Evolutionary conservation across 2,113 vertebrate species (phyloP).

Genomic region (Aythya baeri): DNA sequence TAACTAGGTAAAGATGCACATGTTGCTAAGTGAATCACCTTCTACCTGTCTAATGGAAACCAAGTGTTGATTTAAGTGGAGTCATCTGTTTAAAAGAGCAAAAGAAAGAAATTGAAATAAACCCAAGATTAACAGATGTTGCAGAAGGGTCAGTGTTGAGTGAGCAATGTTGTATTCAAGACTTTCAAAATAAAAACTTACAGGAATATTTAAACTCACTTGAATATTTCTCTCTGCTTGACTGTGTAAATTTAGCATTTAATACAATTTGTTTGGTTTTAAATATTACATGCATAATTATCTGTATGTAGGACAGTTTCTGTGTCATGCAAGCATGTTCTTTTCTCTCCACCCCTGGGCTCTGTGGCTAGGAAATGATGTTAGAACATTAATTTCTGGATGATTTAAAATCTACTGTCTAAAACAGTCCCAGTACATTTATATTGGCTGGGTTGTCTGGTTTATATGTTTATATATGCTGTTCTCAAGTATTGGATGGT

Average conservation of each 20-base stretch:
- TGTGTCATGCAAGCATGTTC: not conserved
- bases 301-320: not conserved
- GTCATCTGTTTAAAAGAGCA: slow-evolving; percentile 48
- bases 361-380: not conserved
- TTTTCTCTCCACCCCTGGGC: not conserved
- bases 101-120: slow-evolving; percentile 45
- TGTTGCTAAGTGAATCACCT: slow-evolving; percentile 51
- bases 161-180: not conserved
- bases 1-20: slow-evolving; percentile 61
- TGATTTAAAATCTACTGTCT: slow-evolving; percentile 26
- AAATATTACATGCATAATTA: not conserved
- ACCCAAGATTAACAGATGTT: slow-evolving; percentile 60
- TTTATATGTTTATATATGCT: slow-evolving; percentile 49
- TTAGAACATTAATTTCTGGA: slow-evolving; percentile 13
- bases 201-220: not conserved
- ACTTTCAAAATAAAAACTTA: slow-evolving; percentile 32
- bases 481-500: slow-evolving; percentile 38
- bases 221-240: not conserved
- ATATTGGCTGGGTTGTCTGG: slow-evolving; percentile 35
- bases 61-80: slow-evolving; percentile 65
- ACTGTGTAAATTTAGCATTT: not conserved
- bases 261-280: not conserved
- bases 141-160: slow-evolving; percentile 24
- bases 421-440: slow-evolving; percentile 37
- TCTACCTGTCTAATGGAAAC: slow-evolving; percentile 59